A percentile compares a stretch with the other conserved stretches of the same genome.
phyloP scores from a whole-genome alignment of 2,113 vertebrate species.

The Rafetus swinhoei region DNA sequence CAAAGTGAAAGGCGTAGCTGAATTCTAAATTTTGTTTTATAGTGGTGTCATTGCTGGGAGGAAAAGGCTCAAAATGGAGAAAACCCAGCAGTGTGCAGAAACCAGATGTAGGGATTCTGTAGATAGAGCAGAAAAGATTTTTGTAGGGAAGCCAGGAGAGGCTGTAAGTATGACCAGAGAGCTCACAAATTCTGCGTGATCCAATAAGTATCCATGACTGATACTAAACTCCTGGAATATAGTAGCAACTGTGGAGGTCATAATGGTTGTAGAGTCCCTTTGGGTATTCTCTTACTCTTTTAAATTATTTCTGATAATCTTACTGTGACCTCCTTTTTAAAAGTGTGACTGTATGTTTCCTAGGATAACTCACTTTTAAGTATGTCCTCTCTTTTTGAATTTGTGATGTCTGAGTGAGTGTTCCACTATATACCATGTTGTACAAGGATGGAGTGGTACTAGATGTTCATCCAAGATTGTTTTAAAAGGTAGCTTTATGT shows the following conservation, averaged over 20 bases:
- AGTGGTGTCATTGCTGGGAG: background rate
- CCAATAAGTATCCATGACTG: background rate
- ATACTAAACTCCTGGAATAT: background rate
- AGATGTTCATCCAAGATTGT: background rate
- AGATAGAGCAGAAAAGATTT: background rate
- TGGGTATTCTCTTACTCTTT: slow-evolving; percentile 28
- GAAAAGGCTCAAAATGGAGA: background rate
- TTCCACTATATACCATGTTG: background rate
- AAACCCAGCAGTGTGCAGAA: background rate
- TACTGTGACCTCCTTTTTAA: slow-evolving; percentile 39
- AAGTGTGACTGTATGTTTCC: slow-evolving; percentile 40
- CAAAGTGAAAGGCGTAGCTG: background rate
- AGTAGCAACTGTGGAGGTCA: background rate
- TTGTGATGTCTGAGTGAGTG: background rate
- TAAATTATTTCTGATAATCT: slow-evolving; percentile 29
- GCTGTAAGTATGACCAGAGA: background rate
- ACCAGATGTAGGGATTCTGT: background rate
- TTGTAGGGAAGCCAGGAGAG: background rate
- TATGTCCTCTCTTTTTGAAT: slow-evolving; percentile 3
- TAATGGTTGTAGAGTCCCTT: background rate
- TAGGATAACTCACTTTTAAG: background rate
- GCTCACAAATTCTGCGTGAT: background rate
- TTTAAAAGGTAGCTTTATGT: slow-evolving; percentile 7
- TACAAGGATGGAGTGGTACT: background rate
- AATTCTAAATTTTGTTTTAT: background rate